Percentiles rank a stretch among this genome's conserved stretches.
phyloP scores from a whole-genome alignment of 2,888 invertebrate species.

The Morpho helenor region DNA sequence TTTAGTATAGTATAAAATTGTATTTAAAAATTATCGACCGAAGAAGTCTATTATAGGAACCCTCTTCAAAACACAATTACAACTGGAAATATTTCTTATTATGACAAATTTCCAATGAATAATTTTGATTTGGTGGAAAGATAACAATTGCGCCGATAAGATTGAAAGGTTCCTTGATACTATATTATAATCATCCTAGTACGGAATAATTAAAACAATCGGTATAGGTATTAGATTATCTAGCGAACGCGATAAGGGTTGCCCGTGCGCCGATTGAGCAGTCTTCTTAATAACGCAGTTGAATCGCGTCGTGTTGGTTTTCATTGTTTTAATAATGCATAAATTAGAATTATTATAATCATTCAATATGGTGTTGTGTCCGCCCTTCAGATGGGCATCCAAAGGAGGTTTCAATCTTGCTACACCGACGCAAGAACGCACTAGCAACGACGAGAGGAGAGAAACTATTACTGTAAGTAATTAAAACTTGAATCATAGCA shows the following conservation, averaged over 20 bases:
- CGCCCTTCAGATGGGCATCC: slow-evolving; percentile 62
- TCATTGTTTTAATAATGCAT: slow-evolving; percentile 14
- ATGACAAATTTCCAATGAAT: slow-evolving; percentile 24
- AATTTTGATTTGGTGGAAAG: slow-evolving; percentile 52
- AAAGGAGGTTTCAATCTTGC: slow-evolving; percentile 61
- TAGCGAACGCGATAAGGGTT: slow-evolving; percentile 59
- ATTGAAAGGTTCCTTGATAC: slow-evolving; percentile 69
- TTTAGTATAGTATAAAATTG: too few species aligned
- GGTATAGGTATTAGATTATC: slow-evolving; percentile 65
- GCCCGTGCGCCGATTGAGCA: slow-evolving; percentile 51
- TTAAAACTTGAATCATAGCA: background rate
- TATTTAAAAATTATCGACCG: too few species aligned
- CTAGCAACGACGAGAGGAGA: slow-evolving; percentile 36
- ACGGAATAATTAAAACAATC: slow-evolving; percentile 77
- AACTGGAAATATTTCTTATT: background rate
- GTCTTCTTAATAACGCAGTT: slow-evolving; percentile 60
- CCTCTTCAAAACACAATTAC: background rate
- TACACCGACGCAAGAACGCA: slow-evolving; percentile 34
- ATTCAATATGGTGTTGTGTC: slow-evolving; percentile 63
- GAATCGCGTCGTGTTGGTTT: slow-evolving; percentile 47
- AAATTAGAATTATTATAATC: slow-evolving; percentile 6
- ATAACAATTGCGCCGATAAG: slow-evolving; percentile 66
- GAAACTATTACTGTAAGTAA: slow-evolving; percentile 61
- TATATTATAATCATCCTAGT: slow-evolving; percentile 62
- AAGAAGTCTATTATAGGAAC: background rate